Base-by-base conservation (phyloP, 2,888 invertebrate species). In the Drosophila colorata region DNA sequence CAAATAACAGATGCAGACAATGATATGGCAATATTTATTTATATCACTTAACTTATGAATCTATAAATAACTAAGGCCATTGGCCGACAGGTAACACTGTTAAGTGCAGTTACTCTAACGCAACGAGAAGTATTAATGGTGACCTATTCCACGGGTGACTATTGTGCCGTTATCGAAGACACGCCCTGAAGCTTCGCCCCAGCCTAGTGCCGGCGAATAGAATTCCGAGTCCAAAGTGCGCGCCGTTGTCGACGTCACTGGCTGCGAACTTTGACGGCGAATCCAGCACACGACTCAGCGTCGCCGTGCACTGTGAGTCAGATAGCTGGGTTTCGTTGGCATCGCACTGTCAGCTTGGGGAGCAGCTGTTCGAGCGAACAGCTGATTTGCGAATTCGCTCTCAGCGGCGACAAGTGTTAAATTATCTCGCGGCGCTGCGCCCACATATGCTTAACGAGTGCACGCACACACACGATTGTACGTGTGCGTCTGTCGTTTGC, bases 351-450 rank as follows among this genome's bases (percentile, higher is more conserved):
- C 52, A 64, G 48, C 58, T 70, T 64, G 59, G 14, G 16, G 55
- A 72, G 59, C 74, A 74, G 60, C 53, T 66, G 60, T 74, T 66
- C 25, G 51, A 61, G 37, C 38, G 51, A 63, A 67, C 74, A 78
- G 74, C 78, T 78, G 74, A 63, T 59, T 40, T 23, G 9, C 31
- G 37, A 56, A 43, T 67, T 66, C 53, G 31, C 55, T 41, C 16
- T 44, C 38, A 46, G 37, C 56, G 9, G 38, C 56, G 31, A 63
- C 70, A 59, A 58, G 64, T 70, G 64, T 53, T 49, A 35, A 68
- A 69, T 69, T 74, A 73, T 74, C 75, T 53, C 37, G 33, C 43
- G 20, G 23, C 33, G 33, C 33, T 49, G 41, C 48, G 38, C 35
- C 35, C 40, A 16, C 33, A 47, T 46, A 33, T 13, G 33, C 33